A percentile compares a stretch with the other conserved stretches of the same genome.
Evolutionary conservation across 2,888 invertebrate species (phyloP).

Genomic region (Limenitis camilla): DNA sequence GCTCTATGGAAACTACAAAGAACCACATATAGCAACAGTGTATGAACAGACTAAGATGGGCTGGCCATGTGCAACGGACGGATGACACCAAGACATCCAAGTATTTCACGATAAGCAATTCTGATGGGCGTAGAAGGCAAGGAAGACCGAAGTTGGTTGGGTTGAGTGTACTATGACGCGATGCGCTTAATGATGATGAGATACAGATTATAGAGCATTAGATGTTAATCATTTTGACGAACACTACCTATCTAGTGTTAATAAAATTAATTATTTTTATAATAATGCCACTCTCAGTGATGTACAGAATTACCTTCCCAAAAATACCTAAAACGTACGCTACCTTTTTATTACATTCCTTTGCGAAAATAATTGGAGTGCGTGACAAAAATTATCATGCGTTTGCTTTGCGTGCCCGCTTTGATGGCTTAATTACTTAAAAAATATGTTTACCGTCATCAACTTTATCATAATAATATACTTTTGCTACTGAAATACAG

Average conservation of each 20-base stretch:
- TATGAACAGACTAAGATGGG: too few species aligned
- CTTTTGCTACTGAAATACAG: conserved; percentile 1
- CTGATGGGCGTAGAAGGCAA: too few species aligned
- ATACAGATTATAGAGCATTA: too few species aligned
- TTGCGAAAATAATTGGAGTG: conserved; percentile 13
- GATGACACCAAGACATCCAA: too few species aligned
- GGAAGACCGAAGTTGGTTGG: too few species aligned
- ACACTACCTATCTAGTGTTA: not conserved
- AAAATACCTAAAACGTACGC: not conserved
- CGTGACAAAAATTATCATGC: conserved; percentile 19
- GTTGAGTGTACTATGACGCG: too few species aligned
- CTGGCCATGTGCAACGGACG: too few species aligned
- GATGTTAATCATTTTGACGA: not conserved
- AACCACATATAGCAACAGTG: too few species aligned
- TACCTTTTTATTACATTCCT: conserved; percentile 11
- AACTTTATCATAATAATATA: conserved; percentile 12
- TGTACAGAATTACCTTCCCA: not conserved
- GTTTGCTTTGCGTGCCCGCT: conserved; percentile 15
- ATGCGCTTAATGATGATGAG: too few species aligned
- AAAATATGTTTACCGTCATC: conserved; percentile 14
- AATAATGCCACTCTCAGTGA: not conserved
- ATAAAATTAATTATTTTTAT: not conserved
- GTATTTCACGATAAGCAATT: too few species aligned
- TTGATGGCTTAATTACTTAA: conserved; percentile 19
- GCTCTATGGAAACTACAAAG: too few species aligned